phyloP scores from a whole-genome alignment of 2,797 vertebrate genomes.

The Morus bassanus region DNA sequence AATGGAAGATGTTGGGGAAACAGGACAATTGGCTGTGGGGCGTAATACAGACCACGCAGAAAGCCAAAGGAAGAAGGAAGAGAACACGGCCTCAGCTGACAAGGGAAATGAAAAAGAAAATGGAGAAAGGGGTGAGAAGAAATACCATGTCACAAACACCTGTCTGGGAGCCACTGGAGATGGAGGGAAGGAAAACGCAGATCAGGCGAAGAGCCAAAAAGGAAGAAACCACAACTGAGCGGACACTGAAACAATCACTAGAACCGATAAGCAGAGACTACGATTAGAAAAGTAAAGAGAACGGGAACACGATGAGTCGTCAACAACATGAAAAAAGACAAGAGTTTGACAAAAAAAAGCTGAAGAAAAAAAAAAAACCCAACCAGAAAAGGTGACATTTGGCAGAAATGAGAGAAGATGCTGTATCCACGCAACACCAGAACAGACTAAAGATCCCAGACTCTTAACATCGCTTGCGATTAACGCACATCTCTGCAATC shows the following conservation, averaged over 20 bases:
- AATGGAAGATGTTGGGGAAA: neutral
- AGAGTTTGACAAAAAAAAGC: neutral
- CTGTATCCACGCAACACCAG: neutral
- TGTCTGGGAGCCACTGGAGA: neutral
- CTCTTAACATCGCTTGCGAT: rapidly evolving
- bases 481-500: neutral
- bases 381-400: neutral
- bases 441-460: neutral
- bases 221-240: neutral
- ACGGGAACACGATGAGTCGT: neutral
- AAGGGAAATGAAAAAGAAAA: neutral
- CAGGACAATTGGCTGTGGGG: rapidly evolving
- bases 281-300: neutral
- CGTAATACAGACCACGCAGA: neutral
- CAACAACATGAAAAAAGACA: neutral
- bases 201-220: neutral
- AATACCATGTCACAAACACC: neutral
- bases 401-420: neutral
- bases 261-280: neutral
- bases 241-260: neutral
- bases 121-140: neutral
- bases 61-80: neutral
- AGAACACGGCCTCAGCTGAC: neutral
- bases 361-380: neutral
- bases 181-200: neutral